Base-by-base conservation (phyloP, 1,140 invertebrate genomes). In the Helicoverpa armigera region DNA sequence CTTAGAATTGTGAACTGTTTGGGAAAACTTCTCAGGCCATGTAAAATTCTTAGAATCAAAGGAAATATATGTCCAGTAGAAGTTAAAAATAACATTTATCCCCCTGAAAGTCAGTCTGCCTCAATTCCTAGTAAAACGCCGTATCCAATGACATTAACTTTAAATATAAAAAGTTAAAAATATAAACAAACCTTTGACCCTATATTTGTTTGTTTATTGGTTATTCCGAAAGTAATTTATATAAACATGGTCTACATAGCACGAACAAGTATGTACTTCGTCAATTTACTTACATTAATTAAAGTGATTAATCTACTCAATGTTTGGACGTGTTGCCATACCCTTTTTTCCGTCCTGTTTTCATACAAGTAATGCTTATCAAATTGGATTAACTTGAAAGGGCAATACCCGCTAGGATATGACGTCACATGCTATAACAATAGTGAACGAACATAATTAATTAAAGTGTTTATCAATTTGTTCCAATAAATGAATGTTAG, bases 311-410 rank as follows among this genome's bases (percentile, higher is more conserved):
- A 72, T 72, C 50, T 72, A 72, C 69, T 53, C 69, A 72, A 53
- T 72, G 69, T 72, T 72, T 72, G 50, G 69, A 72, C 69, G n/a
- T 54, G 69, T 72, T 54, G 65, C 84, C 74, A 63, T 81, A 81
- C 75, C 74, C 80, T 70, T 81, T 74, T 81, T 76, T 81, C 80
- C 65, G 67, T 76, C 58, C 53, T 67, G 74, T 61, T 81, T 81
- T 81, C 80, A 81, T 81, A 77, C 76, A 70, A 67, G 74, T 81
- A 81, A 81, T 69, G 80, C 80, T 76, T 56, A 67, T 74, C 54
- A 81, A 81, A 81, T 81, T 81, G 80, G 63, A 81, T 81, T 81
- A 77, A 53, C 43, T 63, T 70, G 65, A 81, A 81, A 81, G 80
- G 73, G 73, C 80, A 69, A 81, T 76, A 69, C 54, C 80, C 79